Evolutionary conservation across 2,113 vertebrate species (phyloP), one percentile per base, ranked within the genome.

Genomic region (Fregetta grallaria): DNA sequence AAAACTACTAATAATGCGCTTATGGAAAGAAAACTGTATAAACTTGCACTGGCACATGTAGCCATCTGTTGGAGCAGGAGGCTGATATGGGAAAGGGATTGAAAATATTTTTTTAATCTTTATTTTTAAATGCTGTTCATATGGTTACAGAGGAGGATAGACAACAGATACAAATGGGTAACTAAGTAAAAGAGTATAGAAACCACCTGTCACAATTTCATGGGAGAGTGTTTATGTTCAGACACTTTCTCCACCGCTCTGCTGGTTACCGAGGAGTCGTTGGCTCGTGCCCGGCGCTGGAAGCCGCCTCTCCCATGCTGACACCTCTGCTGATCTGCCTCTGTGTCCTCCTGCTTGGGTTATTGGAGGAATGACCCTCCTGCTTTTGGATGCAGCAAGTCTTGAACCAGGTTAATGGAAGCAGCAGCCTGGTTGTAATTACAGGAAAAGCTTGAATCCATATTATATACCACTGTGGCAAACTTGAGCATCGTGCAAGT

Each of bases 111-210:
- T 97, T 98, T 96, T 95, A 76, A 93, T 96, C 79, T 96, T 98
- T 97, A 94, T 97, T 98, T 97, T 98, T 95, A 97, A 96, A 94
- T 94, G 63, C 77, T 96, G 88, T 96, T 97, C 96, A 89, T 97
- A 97, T 98, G 94, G 97, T 96, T 98, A 92, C 96, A 94, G 77
- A 72, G 87, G 70, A 95, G 95, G 94, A 76, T 63, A 96, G 94
- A 96, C 97, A 96, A 81, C 86, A 96, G 92, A 68, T 91, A 93
- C 38, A 91, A 94, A 75, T 86, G 88, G 71, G 88, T 97, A 94
- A 80, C 66, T 88, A 81, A 86, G 90, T 91, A 94, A 89, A 88
- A 88, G 59, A 92, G 80, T 97, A 22, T n/a, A 84, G 83, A 92
- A 81, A 50, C 78, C 72, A 85, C 79, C 95, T 94, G 86, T 91